Percentiles rank a stretch among this genome's conserved stretches.
Evolutionary conservation across 2,797 vertebrate genomes (phyloP).

Genomic region (Hydrocynus forskahlii): DNA sequence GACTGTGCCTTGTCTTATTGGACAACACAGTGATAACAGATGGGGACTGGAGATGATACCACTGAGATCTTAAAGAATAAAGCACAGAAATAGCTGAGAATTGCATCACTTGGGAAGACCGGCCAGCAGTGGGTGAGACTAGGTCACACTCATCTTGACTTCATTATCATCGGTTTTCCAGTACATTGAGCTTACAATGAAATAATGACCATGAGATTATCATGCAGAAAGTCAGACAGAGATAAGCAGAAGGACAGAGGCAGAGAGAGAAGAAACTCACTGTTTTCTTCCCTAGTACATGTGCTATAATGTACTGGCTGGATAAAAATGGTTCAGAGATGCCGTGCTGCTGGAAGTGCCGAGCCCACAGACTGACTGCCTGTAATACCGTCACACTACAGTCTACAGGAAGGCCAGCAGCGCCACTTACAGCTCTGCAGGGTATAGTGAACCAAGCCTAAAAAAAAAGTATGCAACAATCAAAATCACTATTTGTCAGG

Average conservation of each 20-base stretch:
- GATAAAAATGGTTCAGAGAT: constrained; percentile 87
- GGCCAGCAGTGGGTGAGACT: neutral
- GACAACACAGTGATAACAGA: neutral
- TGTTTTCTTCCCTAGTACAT: constrained; percentile 92
- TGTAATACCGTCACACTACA: constrained; percentile 68
- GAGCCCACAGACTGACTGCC: constrained; percentile 78
- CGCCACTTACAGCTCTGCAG: constrained; percentile 36
- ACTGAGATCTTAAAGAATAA: neutral
- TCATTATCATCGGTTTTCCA: neutral
- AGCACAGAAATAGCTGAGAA: neutral
- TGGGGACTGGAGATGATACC: neutral
- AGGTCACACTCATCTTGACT: neutral
- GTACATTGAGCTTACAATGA: neutral
- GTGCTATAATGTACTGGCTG: constrained; percentile 89
- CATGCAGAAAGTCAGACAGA: neutral
- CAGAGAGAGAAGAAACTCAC: constrained; percentile 72
- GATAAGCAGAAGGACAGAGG: neutral
- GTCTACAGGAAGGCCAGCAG: constrained; percentile 51
- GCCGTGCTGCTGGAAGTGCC: constrained; percentile 77
- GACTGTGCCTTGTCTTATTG: neutral
- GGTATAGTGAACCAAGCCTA: constrained; percentile 15
- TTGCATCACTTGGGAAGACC: neutral
- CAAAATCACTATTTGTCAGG: neutral
- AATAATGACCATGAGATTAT: neutral
- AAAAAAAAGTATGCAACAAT: neutral